phyloP scores from a whole-genome alignment of 1,140 invertebrate genomes.

The Drosophila murphyi region DNA sequence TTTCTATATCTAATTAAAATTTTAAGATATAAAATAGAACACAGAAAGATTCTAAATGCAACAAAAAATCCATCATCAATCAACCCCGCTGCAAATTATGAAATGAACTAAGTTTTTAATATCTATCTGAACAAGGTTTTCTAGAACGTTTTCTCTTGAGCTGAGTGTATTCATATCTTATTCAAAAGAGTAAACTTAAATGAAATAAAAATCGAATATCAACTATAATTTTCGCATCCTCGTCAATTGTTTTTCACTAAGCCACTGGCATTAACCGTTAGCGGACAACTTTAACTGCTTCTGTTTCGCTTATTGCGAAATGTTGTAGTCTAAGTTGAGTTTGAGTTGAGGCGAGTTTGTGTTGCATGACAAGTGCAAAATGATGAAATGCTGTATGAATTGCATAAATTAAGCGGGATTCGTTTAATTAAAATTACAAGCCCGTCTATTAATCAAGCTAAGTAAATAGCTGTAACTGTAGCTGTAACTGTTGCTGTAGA shows the following conservation, averaged over 20 bases:
- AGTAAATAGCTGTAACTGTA: constrained; percentile 33
- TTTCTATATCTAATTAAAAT: too few species aligned
- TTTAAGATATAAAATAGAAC: too few species aligned
- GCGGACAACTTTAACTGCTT: constrained; percentile 35
- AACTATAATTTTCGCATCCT: neutral
- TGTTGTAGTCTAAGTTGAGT: neutral
- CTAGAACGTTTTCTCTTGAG: too few species aligned
- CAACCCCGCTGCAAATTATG: neutral
- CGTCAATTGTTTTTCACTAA: constrained; percentile 4
- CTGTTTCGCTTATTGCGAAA: constrained; percentile 19
- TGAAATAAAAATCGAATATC: too few species aligned
- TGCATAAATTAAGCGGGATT: constrained; percentile 81
- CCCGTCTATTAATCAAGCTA: constrained; percentile 72
- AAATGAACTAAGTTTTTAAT: too few species aligned
- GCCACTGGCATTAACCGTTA: constrained; percentile 18
- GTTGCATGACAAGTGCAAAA: constrained; percentile 80
- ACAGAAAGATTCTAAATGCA: too few species aligned
- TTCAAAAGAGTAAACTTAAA: too few species aligned
- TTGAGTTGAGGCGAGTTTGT: neutral
- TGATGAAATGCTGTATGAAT: constrained; percentile 80
- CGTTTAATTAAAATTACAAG: constrained; percentile 80
- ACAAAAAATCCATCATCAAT: too few species aligned
- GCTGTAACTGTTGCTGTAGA: constrained; percentile 5
- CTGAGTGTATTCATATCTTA: too few species aligned
- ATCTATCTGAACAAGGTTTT: too few species aligned